A percentile compares a stretch with the other conserved stretches of the same genome.
Conservation (phyloP, 2,888 invertebrate species). For the Dasypogon diadema region DNA sequence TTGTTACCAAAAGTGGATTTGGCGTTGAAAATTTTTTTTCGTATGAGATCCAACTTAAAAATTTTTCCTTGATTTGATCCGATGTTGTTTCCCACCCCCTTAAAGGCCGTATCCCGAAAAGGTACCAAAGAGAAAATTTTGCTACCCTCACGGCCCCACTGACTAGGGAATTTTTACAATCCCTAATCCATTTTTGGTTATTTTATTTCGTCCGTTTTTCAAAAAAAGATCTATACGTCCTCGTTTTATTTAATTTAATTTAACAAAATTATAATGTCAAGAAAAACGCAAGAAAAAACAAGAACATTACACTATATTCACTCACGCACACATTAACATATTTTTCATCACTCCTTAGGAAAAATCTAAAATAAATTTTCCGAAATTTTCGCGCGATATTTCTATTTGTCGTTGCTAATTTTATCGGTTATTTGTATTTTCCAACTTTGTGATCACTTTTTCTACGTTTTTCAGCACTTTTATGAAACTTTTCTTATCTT, state of each 20-base stretch:
- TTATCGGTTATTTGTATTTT: constrained; percentile 25
- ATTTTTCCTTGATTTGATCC: constrained; percentile 27
- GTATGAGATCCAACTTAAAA: constrained; percentile 37
- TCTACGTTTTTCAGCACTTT: constrained; percentile 47
- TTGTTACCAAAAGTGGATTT: constrained; percentile 53
- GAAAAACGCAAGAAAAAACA: constrained; percentile 52
- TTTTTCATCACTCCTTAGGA: constrained; percentile 42
- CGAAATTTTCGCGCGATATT: constrained; percentile 31
- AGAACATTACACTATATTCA: constrained; percentile 54
- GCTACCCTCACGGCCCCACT: constrained; percentile 54
- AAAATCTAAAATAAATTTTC: constrained; percentile 35
- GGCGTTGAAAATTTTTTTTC: constrained; percentile 18
- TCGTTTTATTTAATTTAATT: background rate
- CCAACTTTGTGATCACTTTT: constrained; percentile 49
- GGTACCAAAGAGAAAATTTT: constrained; percentile 54
- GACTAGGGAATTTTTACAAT: constrained; percentile 19
- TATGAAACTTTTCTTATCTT: constrained; percentile 50
- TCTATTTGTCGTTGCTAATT: background rate
- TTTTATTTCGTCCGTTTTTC: background rate
- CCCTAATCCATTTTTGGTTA: constrained; percentile 53
- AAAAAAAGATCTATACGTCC: background rate
- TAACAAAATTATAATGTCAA: constrained; percentile 49
- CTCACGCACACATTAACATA: constrained; percentile 34
- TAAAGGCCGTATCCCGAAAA: constrained; percentile 52
- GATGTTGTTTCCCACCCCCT: constrained; percentile 46